Base-by-base conservation (phyloP, 2,797 vertebrate genomes). In the Zonotrichia albicollis region DNA sequence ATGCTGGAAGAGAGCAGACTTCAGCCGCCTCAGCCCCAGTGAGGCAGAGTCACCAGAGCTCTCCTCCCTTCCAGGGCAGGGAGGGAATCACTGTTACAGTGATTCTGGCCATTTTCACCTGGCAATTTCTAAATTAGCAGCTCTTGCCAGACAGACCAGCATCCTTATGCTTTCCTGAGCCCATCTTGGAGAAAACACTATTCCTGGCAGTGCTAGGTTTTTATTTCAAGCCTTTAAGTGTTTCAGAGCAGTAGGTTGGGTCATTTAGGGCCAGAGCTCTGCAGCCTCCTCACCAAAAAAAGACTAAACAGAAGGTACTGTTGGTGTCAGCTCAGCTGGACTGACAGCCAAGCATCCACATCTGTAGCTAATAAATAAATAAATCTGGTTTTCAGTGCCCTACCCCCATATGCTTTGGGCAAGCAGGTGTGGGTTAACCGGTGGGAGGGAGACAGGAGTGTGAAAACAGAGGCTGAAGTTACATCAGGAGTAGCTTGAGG, bases 281-380 rank as follows among this genome's bases (percentile, higher is more conserved):
- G 50, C 54, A 88, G 36, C 30, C 13, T 10, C 38, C 36, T 14
- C 1, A 1, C 1, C 2, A 68, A 70, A 45, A 45, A 62, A 32
- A 20, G 6, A 19, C 42, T 58, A 11, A 72, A 65, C 2, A 18
- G 20, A 22, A 46, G 18, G 9, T 42, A 40, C 5, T 42, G 58
- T 16, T 46, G 64, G 32, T 25, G 16, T 29, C 54, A 46, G 54
- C 50, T 66, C 83, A 85, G 58, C 67, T 64, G 64, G 40, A 54
- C 45, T 1, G 4, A 38, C 0, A 50, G 42, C 40, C 0, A 0
- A 64, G 18, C 5, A 2, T 22, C 67, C 30, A 65, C 29, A 74
- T 6, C 61, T 34, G 34, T 0, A 79, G 14, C 21, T 48, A 19
- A 40, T 11, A 67, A 81, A 92, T 57, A 34, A 80, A 81, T 21